These are phyloP conservation scores for Steromphala cineraria DNA, from an alignment of 2,888 invertebrate species.

Conservation along the genomic window DNA sequence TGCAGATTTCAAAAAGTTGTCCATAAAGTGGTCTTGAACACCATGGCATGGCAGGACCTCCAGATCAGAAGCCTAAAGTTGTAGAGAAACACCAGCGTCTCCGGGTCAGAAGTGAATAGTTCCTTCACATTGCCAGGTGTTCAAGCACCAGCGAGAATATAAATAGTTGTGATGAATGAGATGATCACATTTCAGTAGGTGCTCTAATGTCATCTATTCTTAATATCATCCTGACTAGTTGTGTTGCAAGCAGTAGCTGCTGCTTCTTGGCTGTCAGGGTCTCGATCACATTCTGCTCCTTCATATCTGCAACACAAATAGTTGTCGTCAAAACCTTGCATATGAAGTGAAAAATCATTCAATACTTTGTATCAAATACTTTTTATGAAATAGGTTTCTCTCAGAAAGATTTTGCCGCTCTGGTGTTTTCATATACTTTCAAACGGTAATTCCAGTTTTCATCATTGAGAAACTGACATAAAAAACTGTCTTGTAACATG, in stretches of 20 bases:
- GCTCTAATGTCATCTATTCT: constrained; percentile 97
- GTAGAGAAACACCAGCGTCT: no score
- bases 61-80: no score
- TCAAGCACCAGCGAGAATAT: neutral
- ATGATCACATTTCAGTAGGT: constrained; percentile 31
- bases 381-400: neutral
- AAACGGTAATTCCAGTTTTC: constrained; percentile 5
- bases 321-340: neutral
- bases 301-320: constrained; percentile 85
- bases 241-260: constrained; percentile 96
- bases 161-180: neutral
- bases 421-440: neutral
- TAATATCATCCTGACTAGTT: constrained; percentile 98
- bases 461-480: neutral
- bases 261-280: constrained; percentile 97
- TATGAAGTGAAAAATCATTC: no score
- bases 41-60: no score
- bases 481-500: no score
- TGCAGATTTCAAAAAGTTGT: neutral
- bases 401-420: neutral
- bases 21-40: no score
- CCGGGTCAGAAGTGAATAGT: no score
- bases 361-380: no score
- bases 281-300: constrained; percentile 94
- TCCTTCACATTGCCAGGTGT: no score